Base-by-base conservation (phyloP, 1,140 invertebrate species). In the Stenopsyche tienmushanensis region DNA sequence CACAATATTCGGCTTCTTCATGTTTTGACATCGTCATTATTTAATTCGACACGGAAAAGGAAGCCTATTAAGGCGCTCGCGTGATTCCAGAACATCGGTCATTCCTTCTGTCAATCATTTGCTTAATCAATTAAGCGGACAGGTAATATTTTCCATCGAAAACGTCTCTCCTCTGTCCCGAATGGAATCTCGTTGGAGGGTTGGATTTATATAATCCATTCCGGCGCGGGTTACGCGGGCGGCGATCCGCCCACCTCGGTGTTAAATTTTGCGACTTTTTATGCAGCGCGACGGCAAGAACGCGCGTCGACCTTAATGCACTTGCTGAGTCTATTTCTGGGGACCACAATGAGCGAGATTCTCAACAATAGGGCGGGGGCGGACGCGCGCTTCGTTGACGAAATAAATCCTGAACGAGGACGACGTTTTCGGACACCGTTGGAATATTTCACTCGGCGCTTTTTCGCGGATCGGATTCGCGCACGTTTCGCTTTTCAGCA, bases 111-210 rank as follows among this genome's bases (percentile, higher is more conserved):
- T 54, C 52, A 54, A 54, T 54, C 52, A 54, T 54, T 54, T 29
- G 39, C 52, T 29, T 15, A 29, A 54, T 54, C 52, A 25, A 54
- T 54, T 54, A 54, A 25, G 52, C 39, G 39, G 52, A 54, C 52
- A 54, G 52, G 52, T 54, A 54, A 54, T 54, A 54, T 54, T 54
- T 54, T 54, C 52, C 39, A 54, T 54, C 52, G 20, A 54, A 29
- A n/a, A n/a, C n/a, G n/a, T n/a, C n/a, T n/a, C n/a, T n/a, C n/a
- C n/a, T n/a, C n/a, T n/a, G n/a, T n/a, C n/a, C n/a, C n/a, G n/a
- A n/a, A n/a, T n/a, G n/a, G n/a, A n/a, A n/a, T n/a, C n/a, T n/a
- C n/a, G n/a, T n/a, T n/a, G n/a, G n/a, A n/a, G n/a, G n/a, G n/a
- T n/a, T n/a, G n/a, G n/a, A n/a, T n/a, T n/a, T n/a, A n/a, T n/a